Evolutionary conservation across 1,140 invertebrate species (phyloP), one percentile per base, ranked within the genome.

Genomic region (Ceratoteleas bidentatus): DNA sequence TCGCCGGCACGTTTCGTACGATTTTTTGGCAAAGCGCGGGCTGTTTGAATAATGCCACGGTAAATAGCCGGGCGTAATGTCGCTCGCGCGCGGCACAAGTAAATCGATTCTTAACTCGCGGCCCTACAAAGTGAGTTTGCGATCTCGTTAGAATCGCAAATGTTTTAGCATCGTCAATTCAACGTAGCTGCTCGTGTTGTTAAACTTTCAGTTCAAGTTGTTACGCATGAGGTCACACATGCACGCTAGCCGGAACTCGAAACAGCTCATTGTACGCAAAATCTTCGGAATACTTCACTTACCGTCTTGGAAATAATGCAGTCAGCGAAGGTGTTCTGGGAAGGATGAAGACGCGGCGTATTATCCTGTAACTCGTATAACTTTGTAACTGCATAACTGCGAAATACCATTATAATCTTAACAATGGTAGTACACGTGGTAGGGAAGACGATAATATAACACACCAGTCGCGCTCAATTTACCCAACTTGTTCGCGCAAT

Each of bases 181-280:
- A 54, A 24, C 75, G 75, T 78, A 74, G 60, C 68, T 56, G 11
- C 69, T 56, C 74, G 56, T 74, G 64, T 78, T 83, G 81, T 75
- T 62, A 83, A 83, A 79, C 65, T 83, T 79, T 83, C 66, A 34
- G 81, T 76, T 70, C 70, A 72, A 72, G 65, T 83, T 79, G 81
- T 83, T 83, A 83, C 75, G 72, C 81, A 76, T 79, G 81, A 79
- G 81, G 75, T 83, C 75, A 72, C 74, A 83, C 69, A 77, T 83
- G 65, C 65, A 78, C 24, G 45, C 45, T 75, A 70, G 64, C 70
- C 70, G 64, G 74, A 78, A 82, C 80, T 77, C 43, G 73, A 77
- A 73, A 82, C 73, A 69, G 62, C 74, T 72, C 58, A 74, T 78
- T 65, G 74, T 74, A 70, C 49, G 58, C 66, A 56, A 74, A 83